Percentiles rank a stretch among this genome's conserved stretches.
Evolutionary conservation across 2,797 vertebrate genomes (phyloP).

Genomic region (Perodicticus potto): DNA sequence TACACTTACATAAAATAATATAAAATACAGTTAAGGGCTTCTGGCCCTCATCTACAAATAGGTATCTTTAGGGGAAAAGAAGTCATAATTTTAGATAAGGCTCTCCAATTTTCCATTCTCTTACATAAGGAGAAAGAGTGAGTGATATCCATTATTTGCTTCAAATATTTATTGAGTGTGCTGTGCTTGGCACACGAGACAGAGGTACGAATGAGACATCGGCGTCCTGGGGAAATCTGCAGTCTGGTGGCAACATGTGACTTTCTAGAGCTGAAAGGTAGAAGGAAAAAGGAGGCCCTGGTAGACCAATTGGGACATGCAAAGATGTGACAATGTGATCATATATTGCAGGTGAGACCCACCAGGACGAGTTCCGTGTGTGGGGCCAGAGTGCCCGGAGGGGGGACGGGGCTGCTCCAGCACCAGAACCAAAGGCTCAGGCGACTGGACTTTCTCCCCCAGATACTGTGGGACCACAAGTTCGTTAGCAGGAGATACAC

Average conservation of each 20-base stretch:
- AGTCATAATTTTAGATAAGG: neutral
- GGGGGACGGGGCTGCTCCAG: neutral
- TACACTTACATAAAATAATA: neutral
- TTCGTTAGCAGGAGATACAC: neutral
- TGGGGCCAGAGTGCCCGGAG: neutral
- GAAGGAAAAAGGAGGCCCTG: neutral
- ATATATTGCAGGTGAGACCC: neutral
- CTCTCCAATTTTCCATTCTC: neutral
- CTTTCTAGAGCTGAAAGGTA: neutral
- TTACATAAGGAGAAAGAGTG: neutral
- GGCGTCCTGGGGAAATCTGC: neutral
- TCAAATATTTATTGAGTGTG: neutral
- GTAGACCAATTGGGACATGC: neutral
- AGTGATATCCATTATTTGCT: neutral
- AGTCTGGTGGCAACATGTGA: neutral
- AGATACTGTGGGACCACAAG: neutral
- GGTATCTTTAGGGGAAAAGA: neutral
- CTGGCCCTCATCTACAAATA: slow-evolving; percentile 12
- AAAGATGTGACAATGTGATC: neutral
- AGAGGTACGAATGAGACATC: neutral
- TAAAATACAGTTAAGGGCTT: neutral
- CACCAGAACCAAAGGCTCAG: neutral
- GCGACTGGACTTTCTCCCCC: neutral
- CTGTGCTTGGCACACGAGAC: neutral
- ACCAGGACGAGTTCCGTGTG: neutral